Evolutionary conservation across 92 coral and sea anemone genomes (phyloP).

Genomic region (Nematostella vectensis): DNA sequence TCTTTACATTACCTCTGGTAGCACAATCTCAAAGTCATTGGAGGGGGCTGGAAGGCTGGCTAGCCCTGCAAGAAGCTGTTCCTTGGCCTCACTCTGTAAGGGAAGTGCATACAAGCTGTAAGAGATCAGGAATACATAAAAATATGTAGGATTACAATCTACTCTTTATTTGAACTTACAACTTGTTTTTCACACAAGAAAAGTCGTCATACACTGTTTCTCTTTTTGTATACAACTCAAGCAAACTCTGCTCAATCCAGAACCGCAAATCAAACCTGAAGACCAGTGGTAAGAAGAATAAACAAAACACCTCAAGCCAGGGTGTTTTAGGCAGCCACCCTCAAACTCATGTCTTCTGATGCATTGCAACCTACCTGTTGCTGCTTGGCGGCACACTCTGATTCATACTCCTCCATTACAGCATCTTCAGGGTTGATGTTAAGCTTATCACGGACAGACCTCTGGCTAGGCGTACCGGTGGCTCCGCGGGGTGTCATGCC

Average conservation of each 20-base stretch:
- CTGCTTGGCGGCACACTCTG: conserved; percentile 65
- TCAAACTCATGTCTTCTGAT: too few relatives aligned
- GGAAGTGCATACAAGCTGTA: neutral
- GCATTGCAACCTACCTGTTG: too few relatives aligned
- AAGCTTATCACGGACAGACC: conserved; percentile 86
- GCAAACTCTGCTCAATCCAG: too few relatives aligned
- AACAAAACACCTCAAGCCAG: too few relatives aligned
- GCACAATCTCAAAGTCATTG: conserved; percentile 95
- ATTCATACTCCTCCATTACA: conserved; percentile 75
- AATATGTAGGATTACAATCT: too few relatives aligned
- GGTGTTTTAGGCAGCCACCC: too few relatives aligned
- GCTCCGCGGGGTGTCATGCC: conserved; percentile 64
- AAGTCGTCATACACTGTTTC: too few relatives aligned
- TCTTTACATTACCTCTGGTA: conserved; percentile 95
- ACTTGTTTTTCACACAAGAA: too few relatives aligned
- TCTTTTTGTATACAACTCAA: too few relatives aligned
- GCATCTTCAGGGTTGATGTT: conserved; percentile 94
- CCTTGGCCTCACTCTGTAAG: conserved; percentile 61
- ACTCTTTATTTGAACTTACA: too few relatives aligned
- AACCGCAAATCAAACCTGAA: too few relatives aligned
- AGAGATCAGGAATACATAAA: neutral
- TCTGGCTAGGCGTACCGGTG: conserved; percentile 66
- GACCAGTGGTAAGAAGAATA: too few relatives aligned
- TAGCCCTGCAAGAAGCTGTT: conserved; percentile 77
- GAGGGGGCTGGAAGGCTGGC: conserved; percentile 91